Evolutionary conservation across 2,797 vertebrate genomes (phyloP), one percentile per base, ranked within the genome.

Genomic region (Orestias chungarensis): DNA sequence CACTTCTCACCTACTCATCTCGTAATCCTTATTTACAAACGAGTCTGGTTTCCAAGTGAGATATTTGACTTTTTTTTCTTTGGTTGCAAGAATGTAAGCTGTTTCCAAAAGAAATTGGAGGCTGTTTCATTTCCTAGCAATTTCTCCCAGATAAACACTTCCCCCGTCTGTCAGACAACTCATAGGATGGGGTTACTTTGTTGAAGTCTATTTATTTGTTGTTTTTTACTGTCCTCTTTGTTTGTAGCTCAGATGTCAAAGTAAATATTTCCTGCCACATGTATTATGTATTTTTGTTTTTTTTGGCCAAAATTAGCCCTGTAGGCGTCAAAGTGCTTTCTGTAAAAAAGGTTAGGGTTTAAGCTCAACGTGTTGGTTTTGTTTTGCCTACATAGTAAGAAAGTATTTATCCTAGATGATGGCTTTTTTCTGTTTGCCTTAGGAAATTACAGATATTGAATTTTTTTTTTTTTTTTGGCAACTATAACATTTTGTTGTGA

Each of bases 91-190:
- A 40, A 62, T 23, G 59, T 62, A 62, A 42, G 59, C 59, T 17
- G 4, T 62, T 61, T 62, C 35, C 59, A 25, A 62, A 62, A 40
- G 59, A 62, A 62, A 40, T 62, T 62, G 59, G 35, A 35, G 42
- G 35, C 35, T 11, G 35, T n/a, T 62, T 62, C 59, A 62, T 62
- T 62, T 62, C 59, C 35, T 25, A 42, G 23, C 42, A 62, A 62
- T 62, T 62, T 62, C 59, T 40, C 59, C 38, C 11, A 40, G 23
- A 62, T 62, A 62, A 42, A 42, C 11, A 6, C 35, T 40, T 42
- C 59, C 35, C 35, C 12, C 6, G 20, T 62, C 35, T 62, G 15
- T 62, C 35, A 62, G 35, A 42, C 23, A 14, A 7, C 25, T 42
- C 23, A 62, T 62, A 62, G 23, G 23, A 62, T 4, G 23, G 23